Conservation (phyloP, 2,888 invertebrate genomes). For the Andricus curvator region DNA sequence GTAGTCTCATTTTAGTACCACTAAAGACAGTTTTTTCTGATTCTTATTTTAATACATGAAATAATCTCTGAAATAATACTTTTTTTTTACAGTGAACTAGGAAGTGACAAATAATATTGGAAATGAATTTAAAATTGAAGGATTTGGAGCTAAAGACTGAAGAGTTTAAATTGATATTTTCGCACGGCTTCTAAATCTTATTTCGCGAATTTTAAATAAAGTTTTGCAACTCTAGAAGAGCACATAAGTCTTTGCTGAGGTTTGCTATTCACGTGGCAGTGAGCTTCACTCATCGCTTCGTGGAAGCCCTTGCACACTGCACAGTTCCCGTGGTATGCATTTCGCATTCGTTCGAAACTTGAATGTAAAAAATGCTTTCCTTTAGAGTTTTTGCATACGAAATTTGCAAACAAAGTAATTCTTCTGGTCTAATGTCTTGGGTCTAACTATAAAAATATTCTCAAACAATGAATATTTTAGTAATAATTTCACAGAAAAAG, state of each 20-base stretch:
- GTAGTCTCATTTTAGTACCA: too few relatives aligned
- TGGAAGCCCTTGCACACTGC: conserved; percentile 6
- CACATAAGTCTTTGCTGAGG: conserved; percentile 25
- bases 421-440: too few relatives aligned
- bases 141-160: too few relatives aligned
- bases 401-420: neutral
- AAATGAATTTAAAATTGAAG: too few relatives aligned
- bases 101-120: too few relatives aligned
- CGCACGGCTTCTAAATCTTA: neutral
- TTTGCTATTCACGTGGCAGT: conserved; percentile 32
- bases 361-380: neutral
- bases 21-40: too few relatives aligned
- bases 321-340: conserved; percentile 18
- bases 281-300: conserved; percentile 29
- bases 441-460: neutral
- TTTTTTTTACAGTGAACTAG: too few relatives aligned
- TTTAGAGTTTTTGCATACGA: neutral
- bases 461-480: neutral
- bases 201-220: neutral
- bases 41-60: too few relatives aligned
- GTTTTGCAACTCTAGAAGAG: conserved; percentile 27
- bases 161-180: neutral
- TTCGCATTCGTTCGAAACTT: conserved; percentile 12
- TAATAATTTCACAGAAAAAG: neutral
- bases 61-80: too few relatives aligned